Conservation (phyloP, 2,888 invertebrate genomes). For the Pheosia gnoma region DNA sequence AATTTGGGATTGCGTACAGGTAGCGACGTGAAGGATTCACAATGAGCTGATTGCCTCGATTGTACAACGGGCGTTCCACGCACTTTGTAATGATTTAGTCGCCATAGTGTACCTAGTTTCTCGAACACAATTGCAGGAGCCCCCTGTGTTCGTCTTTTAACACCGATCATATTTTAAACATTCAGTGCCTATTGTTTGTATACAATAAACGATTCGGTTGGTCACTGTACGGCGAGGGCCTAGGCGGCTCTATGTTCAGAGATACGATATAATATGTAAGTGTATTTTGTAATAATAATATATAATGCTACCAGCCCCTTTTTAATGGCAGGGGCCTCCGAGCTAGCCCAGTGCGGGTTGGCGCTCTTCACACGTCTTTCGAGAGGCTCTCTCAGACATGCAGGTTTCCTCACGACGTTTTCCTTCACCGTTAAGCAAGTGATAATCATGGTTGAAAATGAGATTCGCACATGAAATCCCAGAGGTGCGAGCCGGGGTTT, state of each 20-base stretch:
- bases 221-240: conserved; percentile 40
- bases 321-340: too few relatives aligned
- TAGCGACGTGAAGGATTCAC: conserved; percentile 20
- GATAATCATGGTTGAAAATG: too few relatives aligned
- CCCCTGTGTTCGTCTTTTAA: conserved; percentile 44
- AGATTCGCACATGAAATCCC: too few relatives aligned
- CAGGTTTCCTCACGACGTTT: too few relatives aligned
- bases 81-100: conserved; percentile 65
- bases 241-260: conserved; percentile 64
- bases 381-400: too few relatives aligned
- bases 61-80: conserved; percentile 66
- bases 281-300: conserved; percentile 21
- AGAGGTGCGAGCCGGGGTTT: too few relatives aligned
- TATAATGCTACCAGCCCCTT: too few relatives aligned
- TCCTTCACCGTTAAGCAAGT: too few relatives aligned
- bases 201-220: conserved; percentile 56
- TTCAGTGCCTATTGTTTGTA: conserved; percentile 77
- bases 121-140: conserved; percentile 33
- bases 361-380: too few relatives aligned
- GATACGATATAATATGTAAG: conserved; percentile 74
- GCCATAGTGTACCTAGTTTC: conserved; percentile 48
- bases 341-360: too few relatives aligned
- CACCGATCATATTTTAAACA: conserved; percentile 58
- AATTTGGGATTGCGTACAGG: conserved; percentile 4
- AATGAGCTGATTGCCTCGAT: conserved; percentile 42